Conservation (phyloP, 2,797 vertebrate species). For the Amphiprion clarkii region DNA sequence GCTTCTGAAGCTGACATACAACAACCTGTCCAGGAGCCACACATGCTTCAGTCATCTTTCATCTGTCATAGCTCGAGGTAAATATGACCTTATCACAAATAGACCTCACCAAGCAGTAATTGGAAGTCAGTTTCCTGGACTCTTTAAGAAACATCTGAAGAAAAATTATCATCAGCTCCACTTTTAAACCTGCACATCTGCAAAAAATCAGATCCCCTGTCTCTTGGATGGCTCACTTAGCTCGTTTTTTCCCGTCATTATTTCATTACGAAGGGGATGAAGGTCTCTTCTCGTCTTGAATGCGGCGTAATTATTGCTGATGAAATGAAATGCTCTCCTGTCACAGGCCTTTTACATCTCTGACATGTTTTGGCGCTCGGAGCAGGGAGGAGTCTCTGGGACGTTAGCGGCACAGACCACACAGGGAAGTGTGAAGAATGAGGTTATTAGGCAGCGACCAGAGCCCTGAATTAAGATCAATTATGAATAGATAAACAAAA, state of each 20-base stretch:
- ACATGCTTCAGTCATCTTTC: conserved; percentile 25
- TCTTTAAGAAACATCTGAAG: conserved; percentile 33
- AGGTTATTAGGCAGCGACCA: conserved; percentile 29
- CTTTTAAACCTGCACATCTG: conserved; percentile 75
- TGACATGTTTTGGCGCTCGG: conserved; percentile 63
- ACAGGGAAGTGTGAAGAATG: conserved; percentile 55
- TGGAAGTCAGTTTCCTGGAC: conserved; percentile 26
- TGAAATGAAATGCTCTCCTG: conserved; percentile 73
- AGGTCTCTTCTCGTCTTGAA: conserved; percentile 64
- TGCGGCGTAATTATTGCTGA: conserved; percentile 72
- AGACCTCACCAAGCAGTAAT: conserved; percentile 23
- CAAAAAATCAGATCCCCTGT: conserved; percentile 70
- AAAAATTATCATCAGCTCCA: conserved; percentile 55
- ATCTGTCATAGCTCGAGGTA: conserved; percentile 30
- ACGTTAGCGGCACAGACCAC: conserved; percentile 66
- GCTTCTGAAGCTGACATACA: conserved; percentile 9
- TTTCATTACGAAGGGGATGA: conserved; percentile 71
- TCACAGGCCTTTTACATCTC: conserved; percentile 64
- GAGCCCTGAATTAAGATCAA: background rate
- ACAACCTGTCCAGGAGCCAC: background rate
- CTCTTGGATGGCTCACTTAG: conserved; percentile 57
- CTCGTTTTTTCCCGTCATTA: conserved; percentile 41
- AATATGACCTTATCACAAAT: conserved; percentile 31
- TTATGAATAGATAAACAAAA: conserved; percentile 28
- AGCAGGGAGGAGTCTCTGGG: conserved; percentile 30